These are phyloP conservation scores for Augochlorella aurata DNA, from an alignment of 2,888 invertebrate genomes.

Conservation along the genomic window DNA sequence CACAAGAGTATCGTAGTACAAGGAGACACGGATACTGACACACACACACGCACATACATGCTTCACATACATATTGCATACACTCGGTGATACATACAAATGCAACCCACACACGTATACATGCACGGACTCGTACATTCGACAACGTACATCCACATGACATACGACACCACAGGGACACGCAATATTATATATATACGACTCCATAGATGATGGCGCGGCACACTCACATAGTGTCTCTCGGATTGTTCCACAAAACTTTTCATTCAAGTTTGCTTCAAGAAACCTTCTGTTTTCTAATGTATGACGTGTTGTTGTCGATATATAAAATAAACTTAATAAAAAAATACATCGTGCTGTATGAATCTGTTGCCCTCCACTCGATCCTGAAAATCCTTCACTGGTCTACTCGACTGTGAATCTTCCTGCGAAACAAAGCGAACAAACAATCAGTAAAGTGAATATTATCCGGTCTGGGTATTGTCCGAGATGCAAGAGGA, in stretches of 20 bases:
- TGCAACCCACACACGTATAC: constrained; percentile 31
- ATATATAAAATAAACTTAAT: constrained; percentile 83
- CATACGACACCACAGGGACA: constrained; percentile 74
- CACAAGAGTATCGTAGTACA: constrained; percentile 79
- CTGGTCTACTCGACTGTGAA: background rate
- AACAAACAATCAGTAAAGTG: background rate
- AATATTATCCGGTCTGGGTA: background rate
- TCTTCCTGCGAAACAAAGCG: too few relatives aligned
- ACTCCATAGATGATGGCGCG: constrained; percentile 82
- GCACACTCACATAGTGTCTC: constrained; percentile 83
- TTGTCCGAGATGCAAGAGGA: background rate
- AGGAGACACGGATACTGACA: constrained; percentile 66
- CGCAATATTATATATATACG: constrained; percentile 82
- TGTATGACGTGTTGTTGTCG: constrained; percentile 83
- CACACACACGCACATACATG: constrained; percentile 61
- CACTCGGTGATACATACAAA: constrained; percentile 60
- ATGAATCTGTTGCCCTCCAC: constrained; percentile 44
- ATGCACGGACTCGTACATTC: constrained; percentile 71
- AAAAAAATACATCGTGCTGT: constrained; percentile 78
- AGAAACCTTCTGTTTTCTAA: constrained; percentile 83
- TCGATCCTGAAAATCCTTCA: constrained; percentile 21
- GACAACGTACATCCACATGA: constrained; percentile 68
- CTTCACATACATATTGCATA: constrained; percentile 55
- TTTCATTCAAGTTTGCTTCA: constrained; percentile 82
- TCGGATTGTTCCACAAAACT: constrained; percentile 82